phyloP scores from a whole-genome alignment of 2,113 vertebrate species.

The Electrona antarctica region DNA sequence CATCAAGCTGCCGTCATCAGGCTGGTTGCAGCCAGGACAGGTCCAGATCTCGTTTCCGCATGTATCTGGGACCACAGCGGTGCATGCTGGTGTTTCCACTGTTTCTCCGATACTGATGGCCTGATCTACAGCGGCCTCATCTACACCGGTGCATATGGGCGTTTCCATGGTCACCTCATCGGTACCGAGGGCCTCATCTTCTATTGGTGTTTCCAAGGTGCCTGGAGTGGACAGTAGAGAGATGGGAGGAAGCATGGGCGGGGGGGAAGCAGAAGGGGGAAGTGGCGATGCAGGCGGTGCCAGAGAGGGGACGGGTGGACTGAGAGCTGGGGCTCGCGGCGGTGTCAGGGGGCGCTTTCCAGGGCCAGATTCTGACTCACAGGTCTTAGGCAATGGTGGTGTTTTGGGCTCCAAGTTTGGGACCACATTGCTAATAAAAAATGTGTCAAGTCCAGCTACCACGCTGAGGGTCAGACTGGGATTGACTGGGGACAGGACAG shows the following conservation, averaged over 20 bases:
- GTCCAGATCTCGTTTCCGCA: constrained; percentile 99
- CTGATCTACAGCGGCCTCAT: no score
- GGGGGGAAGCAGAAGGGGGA: constrained; percentile 65
- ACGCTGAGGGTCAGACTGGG: constrained; percentile 94
- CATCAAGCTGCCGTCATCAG: constrained; percentile 97
- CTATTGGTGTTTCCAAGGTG: constrained; percentile 83
- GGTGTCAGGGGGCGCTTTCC: constrained; percentile 79
- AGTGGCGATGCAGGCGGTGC: constrained; percentile 67
- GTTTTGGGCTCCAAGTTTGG: constrained; percentile 86
- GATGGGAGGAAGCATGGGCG: constrained; percentile 61
- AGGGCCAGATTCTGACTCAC: constrained; percentile 81
- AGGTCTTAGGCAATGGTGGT: constrained; percentile 67
- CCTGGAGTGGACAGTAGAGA: constrained; percentile 67
- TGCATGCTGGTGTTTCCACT: no score
- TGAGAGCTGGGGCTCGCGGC: constrained; percentile 72
- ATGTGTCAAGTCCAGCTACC: constrained; percentile 97
- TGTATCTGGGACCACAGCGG: constrained; percentile 86
- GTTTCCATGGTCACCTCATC: no score
- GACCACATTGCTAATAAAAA: constrained; percentile 99
- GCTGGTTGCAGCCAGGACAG: constrained; percentile 97
- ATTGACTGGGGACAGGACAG: constrained; percentile 91
- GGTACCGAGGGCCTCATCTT: no score
- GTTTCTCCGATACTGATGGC: no score
- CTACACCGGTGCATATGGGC: no score
- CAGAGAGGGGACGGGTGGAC: constrained; percentile 65